Conservation (phyloP, 2,888 invertebrate genomes). For the Hydraecia micacea region DNA sequence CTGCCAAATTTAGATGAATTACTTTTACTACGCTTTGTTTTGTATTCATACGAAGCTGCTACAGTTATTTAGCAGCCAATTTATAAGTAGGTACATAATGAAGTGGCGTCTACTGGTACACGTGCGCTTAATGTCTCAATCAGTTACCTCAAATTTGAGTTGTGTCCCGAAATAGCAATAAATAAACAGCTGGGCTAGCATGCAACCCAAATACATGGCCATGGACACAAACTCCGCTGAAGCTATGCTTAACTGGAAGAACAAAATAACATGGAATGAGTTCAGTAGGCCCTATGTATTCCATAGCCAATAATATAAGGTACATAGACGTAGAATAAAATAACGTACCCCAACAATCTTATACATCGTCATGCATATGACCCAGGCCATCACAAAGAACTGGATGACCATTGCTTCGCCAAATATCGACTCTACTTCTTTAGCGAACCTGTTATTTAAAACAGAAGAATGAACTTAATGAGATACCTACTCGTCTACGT, state of each 20-base stretch:
- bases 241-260: constrained; percentile 76
- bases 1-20: constrained; percentile 48
- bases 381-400: constrained; percentile 81
- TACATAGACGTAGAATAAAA: background rate
- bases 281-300: background rate
- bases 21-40: constrained; percentile 38
- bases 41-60: constrained; percentile 12
- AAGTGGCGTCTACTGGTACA: constrained; percentile 31
- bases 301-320: background rate
- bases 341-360: constrained; percentile 81
- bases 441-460: constrained; percentile 73
- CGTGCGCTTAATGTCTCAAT: constrained; percentile 39
- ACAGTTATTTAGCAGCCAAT: constrained; percentile 13
- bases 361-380: constrained; percentile 85
- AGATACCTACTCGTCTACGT: background rate
- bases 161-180: constrained; percentile 85
- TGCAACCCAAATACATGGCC: constrained; percentile 80
- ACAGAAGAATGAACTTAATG: constrained; percentile 3
- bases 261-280: constrained; percentile 50
- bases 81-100: constrained; percentile 8
- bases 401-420: constrained; percentile 81
- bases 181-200: constrained; percentile 82
- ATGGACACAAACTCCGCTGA: constrained; percentile 82
- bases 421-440: constrained; percentile 82
- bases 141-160: constrained; percentile 78